A percentile compares a stretch with the other conserved stretches of the same genome.
Evolutionary conservation across 2,113 vertebrate species (phyloP).

Genomic region (Barbus barbus): DNA sequence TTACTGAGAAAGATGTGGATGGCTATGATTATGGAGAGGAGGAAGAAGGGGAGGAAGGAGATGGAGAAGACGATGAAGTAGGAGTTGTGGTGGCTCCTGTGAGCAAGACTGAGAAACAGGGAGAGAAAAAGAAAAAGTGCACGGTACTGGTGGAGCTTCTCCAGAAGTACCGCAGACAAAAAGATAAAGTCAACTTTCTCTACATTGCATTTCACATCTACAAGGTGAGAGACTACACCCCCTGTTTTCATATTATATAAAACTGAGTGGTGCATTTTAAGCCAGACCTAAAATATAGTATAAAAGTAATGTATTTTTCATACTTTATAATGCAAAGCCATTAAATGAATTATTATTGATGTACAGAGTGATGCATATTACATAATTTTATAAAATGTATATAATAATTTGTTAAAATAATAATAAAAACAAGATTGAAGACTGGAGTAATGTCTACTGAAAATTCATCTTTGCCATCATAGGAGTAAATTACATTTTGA

Average conservation of each 20-base stretch:
- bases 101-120: slow-evolving; percentile 58
- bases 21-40: slow-evolving; percentile 53
- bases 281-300: background rate
- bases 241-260: background rate
- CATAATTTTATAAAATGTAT: background rate
- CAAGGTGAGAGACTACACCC: slow-evolving; percentile 66
- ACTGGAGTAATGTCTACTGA: background rate
- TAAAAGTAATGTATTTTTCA: background rate
- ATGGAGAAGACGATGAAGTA: slow-evolving; percentile 33
- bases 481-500: background rate
- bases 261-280: background rate
- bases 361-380: background rate
- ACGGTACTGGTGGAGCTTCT: slow-evolving; percentile 76
- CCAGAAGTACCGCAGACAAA: slow-evolving; percentile 76
- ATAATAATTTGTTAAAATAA: background rate
- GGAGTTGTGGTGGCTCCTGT: background rate
- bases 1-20: slow-evolving; percentile 64
- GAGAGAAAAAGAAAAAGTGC: slow-evolving; percentile 66
- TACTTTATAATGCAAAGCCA: background rate
- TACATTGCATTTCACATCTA: slow-evolving; percentile 76
- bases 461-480: background rate
- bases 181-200: slow-evolving; percentile 66
- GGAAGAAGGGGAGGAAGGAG: slow-evolving; percentile 49
- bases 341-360: background rate
- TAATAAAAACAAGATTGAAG: background rate